Percentiles rank a stretch among this genome's conserved stretches.
Conservation (phyloP, 2,888 invertebrate genomes). For the Archaeoteleia sp. region DNA sequence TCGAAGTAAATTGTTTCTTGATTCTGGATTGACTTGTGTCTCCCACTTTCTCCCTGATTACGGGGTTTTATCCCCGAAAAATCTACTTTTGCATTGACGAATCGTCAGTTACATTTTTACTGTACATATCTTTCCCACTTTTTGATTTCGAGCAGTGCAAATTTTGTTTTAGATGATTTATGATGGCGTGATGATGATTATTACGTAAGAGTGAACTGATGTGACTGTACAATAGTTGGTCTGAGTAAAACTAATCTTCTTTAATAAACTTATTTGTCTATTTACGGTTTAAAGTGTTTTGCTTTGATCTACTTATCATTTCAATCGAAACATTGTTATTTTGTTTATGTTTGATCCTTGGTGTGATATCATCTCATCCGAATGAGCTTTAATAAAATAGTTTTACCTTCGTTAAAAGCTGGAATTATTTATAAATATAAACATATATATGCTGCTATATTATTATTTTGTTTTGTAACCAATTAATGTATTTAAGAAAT, state of each 20-base stretch:
- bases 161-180: constrained; percentile 31
- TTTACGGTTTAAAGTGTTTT: constrained; percentile 49
- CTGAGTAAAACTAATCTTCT: constrained; percentile 56
- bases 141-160: constrained; percentile 24
- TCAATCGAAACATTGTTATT: constrained; percentile 2
- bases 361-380: too few relatives aligned
- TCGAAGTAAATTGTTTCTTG: constrained; percentile 5
- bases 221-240: constrained; percentile 60
- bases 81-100: not conserved
- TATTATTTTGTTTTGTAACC: too few relatives aligned
- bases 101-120: constrained; percentile 29
- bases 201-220: constrained; percentile 42
- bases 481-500: too few relatives aligned
- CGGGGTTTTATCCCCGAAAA: too few relatives aligned
- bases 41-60: too few relatives aligned
- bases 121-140: constrained; percentile 41
- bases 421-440: too few relatives aligned
- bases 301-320: constrained; percentile 27
- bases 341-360: not conserved
- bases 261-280: constrained; percentile 66
- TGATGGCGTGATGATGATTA: constrained; percentile 27
- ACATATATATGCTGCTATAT: too few relatives aligned
- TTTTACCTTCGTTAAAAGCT: too few relatives aligned
- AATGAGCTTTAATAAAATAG: too few relatives aligned
- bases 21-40: too few relatives aligned